These are phyloP conservation scores for Thera obeliscata DNA, from an alignment of 2,888 invertebrate genomes.

Conservation along the genomic window DNA sequence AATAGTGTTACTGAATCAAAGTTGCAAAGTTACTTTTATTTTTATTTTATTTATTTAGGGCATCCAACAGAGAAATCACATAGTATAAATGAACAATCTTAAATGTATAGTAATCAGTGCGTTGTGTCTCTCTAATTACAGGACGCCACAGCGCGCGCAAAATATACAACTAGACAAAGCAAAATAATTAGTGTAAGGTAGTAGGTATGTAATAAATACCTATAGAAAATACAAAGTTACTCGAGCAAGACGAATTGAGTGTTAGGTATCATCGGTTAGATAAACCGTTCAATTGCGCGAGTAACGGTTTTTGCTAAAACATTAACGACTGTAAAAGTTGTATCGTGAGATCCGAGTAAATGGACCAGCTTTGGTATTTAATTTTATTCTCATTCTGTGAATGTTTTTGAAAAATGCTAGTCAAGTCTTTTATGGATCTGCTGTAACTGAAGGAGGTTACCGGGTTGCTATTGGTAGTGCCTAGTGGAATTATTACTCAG, in stretches of 20 bases:
- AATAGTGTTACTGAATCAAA: background rate
- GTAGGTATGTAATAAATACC: too few relatives aligned
- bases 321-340: slow-evolving; percentile 31
- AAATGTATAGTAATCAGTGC: too few relatives aligned
- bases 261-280: slow-evolving; percentile 44
- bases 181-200: too few relatives aligned
- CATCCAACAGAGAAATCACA: too few relatives aligned
- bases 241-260: slow-evolving; percentile 34
- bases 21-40: slow-evolving; percentile 19
- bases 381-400: slow-evolving; percentile 5
- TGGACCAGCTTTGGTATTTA: slow-evolving; percentile 12
- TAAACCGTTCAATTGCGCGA: slow-evolving; percentile 47
- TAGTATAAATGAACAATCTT: too few relatives aligned
- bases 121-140: too few relatives aligned
- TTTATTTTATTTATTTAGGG: too few relatives aligned
- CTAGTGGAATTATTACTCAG: too few relatives aligned
- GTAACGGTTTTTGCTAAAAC: slow-evolving; percentile 39
- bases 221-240: too few relatives aligned
- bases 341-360: slow-evolving; percentile 38
- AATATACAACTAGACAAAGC: too few relatives aligned
- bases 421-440: background rate
- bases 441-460: background rate
- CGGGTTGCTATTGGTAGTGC: too few relatives aligned
- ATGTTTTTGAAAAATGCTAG: slow-evolving; percentile 1
- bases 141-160: too few relatives aligned